A percentile compares a stretch with the other conserved stretches of the same genome.
Conservation (phyloP, 2,888 invertebrate genomes). For the Caenorhabditis sp. region DNA sequence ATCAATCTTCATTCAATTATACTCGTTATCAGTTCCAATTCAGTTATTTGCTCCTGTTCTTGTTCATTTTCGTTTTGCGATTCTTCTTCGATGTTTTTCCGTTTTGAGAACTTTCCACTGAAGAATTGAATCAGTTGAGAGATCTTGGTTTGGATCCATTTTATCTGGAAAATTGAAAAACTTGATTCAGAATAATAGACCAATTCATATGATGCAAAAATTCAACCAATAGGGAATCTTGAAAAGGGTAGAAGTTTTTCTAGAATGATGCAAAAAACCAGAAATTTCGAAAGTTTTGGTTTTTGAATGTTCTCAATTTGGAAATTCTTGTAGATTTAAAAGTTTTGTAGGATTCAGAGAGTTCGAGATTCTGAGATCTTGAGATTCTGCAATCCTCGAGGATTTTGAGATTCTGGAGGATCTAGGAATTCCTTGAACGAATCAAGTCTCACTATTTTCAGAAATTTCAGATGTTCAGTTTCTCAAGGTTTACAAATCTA, state of each 20-base stretch:
- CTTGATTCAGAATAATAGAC: too few species aligned
- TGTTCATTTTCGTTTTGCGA: background rate
- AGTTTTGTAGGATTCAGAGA: too few species aligned
- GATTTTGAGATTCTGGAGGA: background rate
- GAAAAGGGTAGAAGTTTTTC: too few species aligned
- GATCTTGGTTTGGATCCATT: background rate
- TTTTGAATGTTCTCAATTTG: background rate
- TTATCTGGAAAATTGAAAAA: conserved; percentile 21
- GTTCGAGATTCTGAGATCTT: too few species aligned
- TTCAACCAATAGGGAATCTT: too few species aligned
- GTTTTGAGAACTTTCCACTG: background rate
- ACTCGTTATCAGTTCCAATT: background rate
- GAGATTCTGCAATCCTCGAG: too few species aligned
- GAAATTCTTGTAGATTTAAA: too few species aligned
- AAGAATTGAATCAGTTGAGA: background rate
- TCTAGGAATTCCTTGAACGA: background rate
- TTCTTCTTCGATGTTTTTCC: background rate
- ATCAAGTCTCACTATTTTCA: too few species aligned
- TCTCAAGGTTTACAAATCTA: background rate
- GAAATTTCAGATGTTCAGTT: background rate
- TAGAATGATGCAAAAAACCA: background rate
- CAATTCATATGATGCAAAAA: too few species aligned
- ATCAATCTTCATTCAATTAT: background rate
- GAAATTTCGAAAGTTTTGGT: background rate
- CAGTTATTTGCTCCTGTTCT: background rate